Percentiles rank a stretch among this genome's conserved stretches.
These are phyloP conservation scores for Cantharis rufa DNA, from an alignment of 2,888 invertebrate species.

Conservation along the genomic window DNA sequence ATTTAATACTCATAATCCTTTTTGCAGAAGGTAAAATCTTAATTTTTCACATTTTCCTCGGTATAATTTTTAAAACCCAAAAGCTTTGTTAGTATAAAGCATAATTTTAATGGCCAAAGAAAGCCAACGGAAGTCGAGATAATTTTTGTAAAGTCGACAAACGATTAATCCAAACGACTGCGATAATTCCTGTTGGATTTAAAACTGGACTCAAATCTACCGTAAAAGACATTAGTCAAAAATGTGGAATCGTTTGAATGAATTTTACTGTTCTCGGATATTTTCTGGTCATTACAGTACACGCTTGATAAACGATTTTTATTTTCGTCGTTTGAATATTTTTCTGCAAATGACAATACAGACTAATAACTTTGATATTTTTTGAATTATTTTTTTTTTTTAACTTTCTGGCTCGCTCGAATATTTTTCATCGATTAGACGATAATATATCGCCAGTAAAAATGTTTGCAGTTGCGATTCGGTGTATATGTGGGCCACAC, in stretches of 20 bases:
- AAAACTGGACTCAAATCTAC: constrained; percentile 40
- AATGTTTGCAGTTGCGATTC: neutral
- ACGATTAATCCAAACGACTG: constrained; percentile 35
- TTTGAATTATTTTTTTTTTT: neutral
- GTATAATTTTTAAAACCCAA: neutral
- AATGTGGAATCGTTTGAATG: constrained; percentile 39
- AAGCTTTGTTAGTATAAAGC: neutral
- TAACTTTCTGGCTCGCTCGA: neutral
- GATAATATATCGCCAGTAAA: neutral
- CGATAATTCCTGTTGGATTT: constrained; percentile 33
- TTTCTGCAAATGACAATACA: constrained; percentile 11
- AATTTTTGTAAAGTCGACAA: constrained; percentile 38
- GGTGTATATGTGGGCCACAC: neutral
- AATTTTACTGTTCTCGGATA: constrained; percentile 34
- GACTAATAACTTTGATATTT: neutral
- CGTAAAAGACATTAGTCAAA: constrained; percentile 40
- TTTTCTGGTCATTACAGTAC: constrained; percentile 21
- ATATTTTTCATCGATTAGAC: neutral
- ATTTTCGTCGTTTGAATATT: constrained; percentile 10
- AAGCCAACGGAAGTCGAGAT: constrained; percentile 36
- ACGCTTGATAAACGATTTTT: constrained; percentile 12
- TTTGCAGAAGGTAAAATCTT: neutral
- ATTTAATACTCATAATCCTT: neutral
- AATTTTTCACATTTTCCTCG: neutral
- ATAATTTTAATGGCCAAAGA: constrained; percentile 20